A percentile compares a stretch with the other conserved stretches of the same genome.
Conservation (phyloP, 2,113 vertebrate genomes). For the Mustela lutreola region DNA sequence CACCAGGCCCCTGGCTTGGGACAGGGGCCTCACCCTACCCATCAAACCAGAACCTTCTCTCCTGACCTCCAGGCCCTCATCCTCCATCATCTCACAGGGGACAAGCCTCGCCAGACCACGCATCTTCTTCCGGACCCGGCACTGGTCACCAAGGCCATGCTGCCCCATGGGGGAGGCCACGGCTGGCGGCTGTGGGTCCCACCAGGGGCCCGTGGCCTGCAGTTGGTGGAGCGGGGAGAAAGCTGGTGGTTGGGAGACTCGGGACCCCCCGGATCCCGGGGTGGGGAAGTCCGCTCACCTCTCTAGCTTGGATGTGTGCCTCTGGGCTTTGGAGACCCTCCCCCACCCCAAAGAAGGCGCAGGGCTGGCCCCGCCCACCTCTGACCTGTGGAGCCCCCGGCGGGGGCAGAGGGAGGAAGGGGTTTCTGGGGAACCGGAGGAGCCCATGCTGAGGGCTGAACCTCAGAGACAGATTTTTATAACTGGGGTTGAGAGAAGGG, state of each 20-base stretch:
- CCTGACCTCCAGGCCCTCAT: not conserved
- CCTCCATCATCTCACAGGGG: not conserved
- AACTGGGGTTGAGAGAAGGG: not conserved
- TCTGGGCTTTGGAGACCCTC: not conserved
- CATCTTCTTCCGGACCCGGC: not conserved
- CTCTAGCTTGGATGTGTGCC: not conserved
- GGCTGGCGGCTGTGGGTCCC: not conserved
- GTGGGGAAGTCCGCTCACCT: not conserved
- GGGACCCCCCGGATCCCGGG: not conserved
- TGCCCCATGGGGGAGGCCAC: not conserved
- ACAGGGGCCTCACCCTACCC: rapidly evolving
- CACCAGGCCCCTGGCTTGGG: not conserved
- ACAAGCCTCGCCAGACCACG: not conserved
- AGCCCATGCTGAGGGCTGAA: not conserved
- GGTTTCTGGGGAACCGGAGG: not conserved
- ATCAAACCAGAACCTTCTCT: not conserved
- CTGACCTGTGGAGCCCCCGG: not conserved
- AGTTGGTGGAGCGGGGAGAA: not conserved
- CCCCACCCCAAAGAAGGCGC: not conserved
- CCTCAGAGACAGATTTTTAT: not conserved
- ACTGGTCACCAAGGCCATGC: not conserved
- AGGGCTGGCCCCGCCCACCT: not conserved
- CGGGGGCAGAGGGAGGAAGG: not conserved
- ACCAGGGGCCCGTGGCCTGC: not conserved
- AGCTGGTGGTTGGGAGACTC: not conserved